Evolutionary conservation across 2,113 vertebrate genomes (phyloP).

Genomic region (Cavia aperea): DNA sequence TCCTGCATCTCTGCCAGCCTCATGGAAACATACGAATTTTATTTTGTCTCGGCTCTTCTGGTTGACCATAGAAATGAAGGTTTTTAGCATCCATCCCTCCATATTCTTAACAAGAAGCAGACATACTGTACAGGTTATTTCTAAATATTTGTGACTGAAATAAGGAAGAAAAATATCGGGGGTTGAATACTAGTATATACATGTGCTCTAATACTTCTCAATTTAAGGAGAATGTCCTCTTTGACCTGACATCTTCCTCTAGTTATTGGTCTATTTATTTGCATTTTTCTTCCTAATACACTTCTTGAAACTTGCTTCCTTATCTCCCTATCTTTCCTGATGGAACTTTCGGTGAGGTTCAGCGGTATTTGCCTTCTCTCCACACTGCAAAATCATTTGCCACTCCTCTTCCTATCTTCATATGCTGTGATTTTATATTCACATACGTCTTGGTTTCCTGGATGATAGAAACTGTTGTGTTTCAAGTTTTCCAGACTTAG

Average conservation of each 20-base stretch:
- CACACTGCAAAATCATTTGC: neutral
- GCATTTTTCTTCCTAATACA: neutral
- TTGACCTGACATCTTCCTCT: neutral
- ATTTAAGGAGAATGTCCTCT: neutral
- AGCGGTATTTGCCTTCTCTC: neutral
- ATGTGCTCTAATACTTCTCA: constrained; percentile 13
- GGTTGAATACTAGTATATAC: constrained; percentile 9
- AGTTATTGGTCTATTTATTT: constrained; percentile 24
- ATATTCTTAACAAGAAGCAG: constrained; percentile 49
- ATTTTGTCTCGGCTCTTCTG: constrained; percentile 39
- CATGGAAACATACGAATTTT: constrained; percentile 42
- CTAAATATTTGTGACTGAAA: constrained; percentile 21
- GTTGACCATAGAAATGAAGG: constrained; percentile 53
- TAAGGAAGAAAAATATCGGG: constrained; percentile 31
- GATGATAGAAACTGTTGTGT: neutral
- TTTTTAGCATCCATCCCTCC: constrained; percentile 39
- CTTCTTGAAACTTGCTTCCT: constrained; percentile 1
- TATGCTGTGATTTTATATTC: neutral
- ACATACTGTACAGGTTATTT: neutral
- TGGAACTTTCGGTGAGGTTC: neutral
- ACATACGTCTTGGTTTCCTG: neutral
- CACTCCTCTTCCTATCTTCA: neutral
- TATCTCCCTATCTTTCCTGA: neutral
- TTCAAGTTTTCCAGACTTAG: neutral
- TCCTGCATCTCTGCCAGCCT: constrained; percentile 16